Evolutionary conservation across 1,140 invertebrate genomes (phyloP).

Genomic region (Drosophila baimaii): DNA sequence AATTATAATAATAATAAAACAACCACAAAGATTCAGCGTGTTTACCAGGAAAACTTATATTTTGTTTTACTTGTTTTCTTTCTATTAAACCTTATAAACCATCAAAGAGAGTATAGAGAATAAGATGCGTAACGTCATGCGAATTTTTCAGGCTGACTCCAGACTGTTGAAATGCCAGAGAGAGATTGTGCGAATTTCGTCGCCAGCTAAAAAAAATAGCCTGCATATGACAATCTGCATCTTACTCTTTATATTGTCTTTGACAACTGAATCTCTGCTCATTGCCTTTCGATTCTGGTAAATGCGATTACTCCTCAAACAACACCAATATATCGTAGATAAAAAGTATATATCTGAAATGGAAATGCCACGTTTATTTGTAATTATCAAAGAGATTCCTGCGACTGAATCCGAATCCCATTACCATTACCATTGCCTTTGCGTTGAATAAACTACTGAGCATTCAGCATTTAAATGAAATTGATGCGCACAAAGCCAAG

Average conservation of each 20-base stretch:
- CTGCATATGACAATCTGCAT: background rate
- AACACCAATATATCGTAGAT: conserved; percentile 49
- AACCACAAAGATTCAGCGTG: conserved; percentile 53
- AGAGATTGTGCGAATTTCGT: too few relatives aligned
- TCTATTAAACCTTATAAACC: background rate
- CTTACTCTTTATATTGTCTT: background rate
- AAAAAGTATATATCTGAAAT: conserved; percentile 23
- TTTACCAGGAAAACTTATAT: conserved; percentile 55
- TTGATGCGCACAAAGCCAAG: conserved; percentile 69
- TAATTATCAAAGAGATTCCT: conserved; percentile 43
- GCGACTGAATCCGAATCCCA: conserved; percentile 35
- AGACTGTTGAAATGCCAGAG: too few relatives aligned
- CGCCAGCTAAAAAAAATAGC: too few relatives aligned
- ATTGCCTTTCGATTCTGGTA: conserved; percentile 33
- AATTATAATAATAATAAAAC: conserved; percentile 62
- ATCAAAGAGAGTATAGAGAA: background rate
- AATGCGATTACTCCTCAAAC: conserved; percentile 32
- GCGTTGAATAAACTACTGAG: conserved; percentile 35
- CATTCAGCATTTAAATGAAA: conserved; percentile 70
- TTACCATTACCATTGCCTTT: conserved; percentile 45
- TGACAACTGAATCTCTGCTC: conserved; percentile 1
- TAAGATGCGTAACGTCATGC: background rate
- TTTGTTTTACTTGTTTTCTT: conserved; percentile 22
- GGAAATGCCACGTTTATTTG: conserved; percentile 27
- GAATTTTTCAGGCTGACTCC: too few relatives aligned